Conservation (phyloP, 2,888 invertebrate genomes). For the Xylophagus ater region DNA sequence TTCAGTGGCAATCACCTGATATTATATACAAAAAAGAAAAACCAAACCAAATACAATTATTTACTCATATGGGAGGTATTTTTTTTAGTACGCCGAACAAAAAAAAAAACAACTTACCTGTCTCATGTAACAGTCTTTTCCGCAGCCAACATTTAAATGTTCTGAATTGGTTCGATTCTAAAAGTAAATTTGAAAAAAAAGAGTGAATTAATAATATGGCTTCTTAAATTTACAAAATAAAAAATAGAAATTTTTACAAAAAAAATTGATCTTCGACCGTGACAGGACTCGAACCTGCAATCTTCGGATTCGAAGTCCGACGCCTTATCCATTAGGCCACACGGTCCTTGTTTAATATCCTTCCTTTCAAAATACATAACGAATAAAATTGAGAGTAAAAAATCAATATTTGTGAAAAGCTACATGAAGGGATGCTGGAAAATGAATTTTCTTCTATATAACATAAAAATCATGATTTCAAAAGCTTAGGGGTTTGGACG, state of each 20-base stretch:
- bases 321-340: conserved; percentile 42
- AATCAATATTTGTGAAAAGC: conserved; percentile 11
- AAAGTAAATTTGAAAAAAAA: conserved; percentile 19
- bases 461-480: background rate
- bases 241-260: background rate
- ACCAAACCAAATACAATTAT: no score
- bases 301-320: conserved; percentile 42
- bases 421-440: conserved; percentile 8
- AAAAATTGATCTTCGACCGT: conserved; percentile 30
- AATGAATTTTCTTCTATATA: background rate
- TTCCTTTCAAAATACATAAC: background rate
- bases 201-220: background rate
- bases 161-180: conserved; percentile 49
- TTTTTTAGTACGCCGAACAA: no score
- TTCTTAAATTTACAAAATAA: background rate
- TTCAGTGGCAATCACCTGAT: no score
- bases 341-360: conserved; percentile 22
- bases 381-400: background rate
- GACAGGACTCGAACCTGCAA: conserved; percentile 41
- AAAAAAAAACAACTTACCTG: conserved; percentile 53
- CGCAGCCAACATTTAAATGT: conserved; percentile 46
- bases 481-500: no score
- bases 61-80: no score
- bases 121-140: conserved; percentile 56
- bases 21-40: no score